phyloP scores from a whole-genome alignment of 2,888 invertebrate genomes.

The Axea sp. region DNA sequence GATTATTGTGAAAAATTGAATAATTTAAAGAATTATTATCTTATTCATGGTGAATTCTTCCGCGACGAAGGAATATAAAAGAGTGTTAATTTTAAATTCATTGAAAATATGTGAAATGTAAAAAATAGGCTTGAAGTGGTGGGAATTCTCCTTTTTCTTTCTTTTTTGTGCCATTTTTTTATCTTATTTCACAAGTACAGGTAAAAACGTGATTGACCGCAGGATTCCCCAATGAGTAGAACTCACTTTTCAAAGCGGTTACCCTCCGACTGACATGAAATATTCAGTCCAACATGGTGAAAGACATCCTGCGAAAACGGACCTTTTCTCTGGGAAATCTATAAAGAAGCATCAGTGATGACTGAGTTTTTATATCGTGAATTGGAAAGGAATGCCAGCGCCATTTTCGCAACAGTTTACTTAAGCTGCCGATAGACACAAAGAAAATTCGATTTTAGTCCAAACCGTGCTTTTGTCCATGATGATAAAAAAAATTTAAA shows the following conservation, averaged over 20 bases:
- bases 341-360: slow-evolving; percentile 12
- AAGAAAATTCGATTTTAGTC: slow-evolving; percentile 32
- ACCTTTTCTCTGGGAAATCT: slow-evolving; percentile 30
- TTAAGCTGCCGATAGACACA: slow-evolving; percentile 22
- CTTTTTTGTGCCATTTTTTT: slow-evolving; percentile 30
- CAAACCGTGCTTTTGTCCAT: slow-evolving; percentile 29
- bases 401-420: slow-evolving; percentile 26
- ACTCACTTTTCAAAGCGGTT: slow-evolving; percentile 63
- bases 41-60: too few species aligned
- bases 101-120: slow-evolving; percentile 8
- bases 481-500: slow-evolving; percentile 34
- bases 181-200: slow-evolving; percentile 43
- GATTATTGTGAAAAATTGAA: too few species aligned
- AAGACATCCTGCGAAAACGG: slow-evolving; percentile 59
- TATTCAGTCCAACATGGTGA: slow-evolving; percentile 58
- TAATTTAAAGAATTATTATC: too few species aligned
- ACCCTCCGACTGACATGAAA: slow-evolving; percentile 60
- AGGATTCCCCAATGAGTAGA: slow-evolving; percentile 60
- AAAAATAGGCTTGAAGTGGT: slow-evolving; percentile 19
- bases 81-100: not conserved
- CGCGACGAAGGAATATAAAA: too few species aligned
- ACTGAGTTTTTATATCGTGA: slow-evolving; percentile 28
- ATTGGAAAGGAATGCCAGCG: slow-evolving; percentile 19
- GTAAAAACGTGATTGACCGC: slow-evolving; percentile 60
- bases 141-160: slow-evolving; percentile 1